Conservation (phyloP, 2,888 invertebrate genomes). For the Sphecodes monilicornis region DNA sequence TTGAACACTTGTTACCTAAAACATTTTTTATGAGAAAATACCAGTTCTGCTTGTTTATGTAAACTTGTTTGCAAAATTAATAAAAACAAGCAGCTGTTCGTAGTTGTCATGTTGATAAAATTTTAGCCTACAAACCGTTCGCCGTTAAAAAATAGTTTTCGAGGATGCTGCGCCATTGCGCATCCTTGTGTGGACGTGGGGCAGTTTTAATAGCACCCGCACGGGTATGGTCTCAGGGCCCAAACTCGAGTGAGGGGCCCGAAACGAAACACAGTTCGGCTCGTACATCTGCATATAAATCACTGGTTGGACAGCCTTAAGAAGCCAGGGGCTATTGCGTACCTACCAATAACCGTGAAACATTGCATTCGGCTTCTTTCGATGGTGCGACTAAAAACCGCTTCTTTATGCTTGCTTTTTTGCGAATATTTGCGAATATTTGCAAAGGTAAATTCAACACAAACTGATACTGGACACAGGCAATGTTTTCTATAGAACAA, state of each 20-base stretch:
- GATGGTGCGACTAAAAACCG: slow-evolving; percentile 55
- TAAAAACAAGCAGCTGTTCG: not conserved
- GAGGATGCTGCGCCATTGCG: slow-evolving; percentile 72
- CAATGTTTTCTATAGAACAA: slow-evolving; percentile 16
- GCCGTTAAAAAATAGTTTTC: slow-evolving; percentile 22
- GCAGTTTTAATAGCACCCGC: slow-evolving; percentile 75
- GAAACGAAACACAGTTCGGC: slow-evolving; percentile 68
- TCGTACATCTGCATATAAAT: slow-evolving; percentile 82
- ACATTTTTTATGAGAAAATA: not conserved
- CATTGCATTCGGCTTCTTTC: slow-evolving; percentile 65
- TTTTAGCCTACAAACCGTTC: not conserved
- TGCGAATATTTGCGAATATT: slow-evolving; percentile 2
- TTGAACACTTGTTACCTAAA: not conserved
- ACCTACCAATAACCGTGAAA: slow-evolving; percentile 71
- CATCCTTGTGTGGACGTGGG: slow-evolving; percentile 61
- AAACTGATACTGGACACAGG: not conserved
- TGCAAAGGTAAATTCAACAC: not conserved
- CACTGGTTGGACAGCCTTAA: slow-evolving; percentile 76
- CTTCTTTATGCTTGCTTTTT: slow-evolving; percentile 49
- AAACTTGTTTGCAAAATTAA: not conserved
- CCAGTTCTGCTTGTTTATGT: not conserved
- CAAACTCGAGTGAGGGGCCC: slow-evolving; percentile 54
- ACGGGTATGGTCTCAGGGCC: slow-evolving; percentile 34
- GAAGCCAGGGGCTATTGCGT: slow-evolving; percentile 66
- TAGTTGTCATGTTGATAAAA: not conserved